Conservation (phyloP, 2,797 vertebrate genomes). For the Pangasius sanitwongsei region DNA sequence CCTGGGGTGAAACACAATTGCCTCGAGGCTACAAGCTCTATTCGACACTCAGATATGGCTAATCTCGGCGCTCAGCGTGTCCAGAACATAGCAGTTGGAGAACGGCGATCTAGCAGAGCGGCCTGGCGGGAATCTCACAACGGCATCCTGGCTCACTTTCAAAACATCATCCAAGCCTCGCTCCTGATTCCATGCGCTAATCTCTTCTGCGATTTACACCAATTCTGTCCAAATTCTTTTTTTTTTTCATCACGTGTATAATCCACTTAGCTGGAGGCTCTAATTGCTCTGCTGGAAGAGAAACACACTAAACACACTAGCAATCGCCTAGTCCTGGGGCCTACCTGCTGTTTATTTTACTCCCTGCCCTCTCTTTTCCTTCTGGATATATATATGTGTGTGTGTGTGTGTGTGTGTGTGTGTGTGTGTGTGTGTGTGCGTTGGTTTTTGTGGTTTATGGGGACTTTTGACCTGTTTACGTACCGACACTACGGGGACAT, state of each 20-base stretch:
- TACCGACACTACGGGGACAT: too few relatives aligned
- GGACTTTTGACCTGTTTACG: too few relatives aligned
- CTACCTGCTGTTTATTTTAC: conserved; percentile 11
- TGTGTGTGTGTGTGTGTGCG: neutral
- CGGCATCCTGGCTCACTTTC: neutral
- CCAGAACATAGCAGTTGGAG: conserved; percentile 31
- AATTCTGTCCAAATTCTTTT: conserved; percentile 12
- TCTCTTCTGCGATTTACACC: conserved; percentile 3
- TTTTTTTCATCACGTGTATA: neutral
- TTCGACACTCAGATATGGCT: conserved; percentile 42
- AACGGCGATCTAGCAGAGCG: conserved; percentile 27
- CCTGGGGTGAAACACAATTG: conserved; percentile 60
- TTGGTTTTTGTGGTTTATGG: too few relatives aligned
- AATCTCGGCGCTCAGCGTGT: conserved; percentile 46
- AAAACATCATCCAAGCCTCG: neutral
- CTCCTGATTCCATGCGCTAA: neutral
- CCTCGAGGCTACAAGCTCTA: conserved; percentile 66
- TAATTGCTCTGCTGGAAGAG: conserved; percentile 21
- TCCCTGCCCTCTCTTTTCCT: neutral
- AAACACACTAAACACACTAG: neutral
- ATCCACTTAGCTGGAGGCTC: conserved; percentile 27
- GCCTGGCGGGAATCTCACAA: neutral
- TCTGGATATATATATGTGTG: neutral
- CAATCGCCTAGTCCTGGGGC: conserved; percentile 15
- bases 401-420: neutral